These are phyloP conservation scores for Aporophyla lueneburgensis DNA, from an alignment of 2,888 invertebrate species.

Conservation along the genomic window DNA sequence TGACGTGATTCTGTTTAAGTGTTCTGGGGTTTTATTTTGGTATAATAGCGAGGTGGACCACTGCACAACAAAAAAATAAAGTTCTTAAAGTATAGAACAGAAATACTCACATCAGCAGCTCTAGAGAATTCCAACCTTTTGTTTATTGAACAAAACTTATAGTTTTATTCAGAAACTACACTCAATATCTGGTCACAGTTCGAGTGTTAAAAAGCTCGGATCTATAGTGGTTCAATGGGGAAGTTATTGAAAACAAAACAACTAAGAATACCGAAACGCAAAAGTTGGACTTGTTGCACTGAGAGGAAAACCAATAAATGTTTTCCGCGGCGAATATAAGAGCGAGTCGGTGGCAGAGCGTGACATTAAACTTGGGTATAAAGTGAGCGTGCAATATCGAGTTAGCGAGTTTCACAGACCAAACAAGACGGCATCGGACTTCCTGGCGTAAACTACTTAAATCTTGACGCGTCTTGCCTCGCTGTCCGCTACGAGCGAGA, in stretches of 20 bases:
- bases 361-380: slow-evolving; percentile 85
- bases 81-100: not conserved
- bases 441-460: slow-evolving; percentile 88
- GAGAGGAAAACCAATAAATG: slow-evolving; percentile 83
- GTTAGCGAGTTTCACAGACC: slow-evolving; percentile 85
- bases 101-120: slow-evolving; percentile 1
- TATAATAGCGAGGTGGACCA: not conserved
- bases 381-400: slow-evolving; percentile 89
- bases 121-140: slow-evolving; percentile 20
- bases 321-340: slow-evolving; percentile 79
- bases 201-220: slow-evolving; percentile 58
- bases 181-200: slow-evolving; percentile 46
- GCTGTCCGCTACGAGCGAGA: slow-evolving; percentile 71
- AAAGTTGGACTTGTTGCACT: slow-evolving; percentile 84
- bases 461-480: slow-evolving; percentile 82
- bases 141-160: slow-evolving; percentile 38
- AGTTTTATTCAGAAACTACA: slow-evolving; percentile 30
- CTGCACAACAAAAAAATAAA: not conserved
- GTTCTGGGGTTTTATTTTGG: not conserved
- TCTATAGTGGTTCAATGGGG: slow-evolving; percentile 61
- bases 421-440: slow-evolving; percentile 83
- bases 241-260: slow-evolving; percentile 77
- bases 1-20: slow-evolving; percentile 30
- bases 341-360: slow-evolving; percentile 75
- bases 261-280: slow-evolving; percentile 74